Conservation (phyloP, 2,888 invertebrate genomes). For the Epistrophella euchroma region DNA sequence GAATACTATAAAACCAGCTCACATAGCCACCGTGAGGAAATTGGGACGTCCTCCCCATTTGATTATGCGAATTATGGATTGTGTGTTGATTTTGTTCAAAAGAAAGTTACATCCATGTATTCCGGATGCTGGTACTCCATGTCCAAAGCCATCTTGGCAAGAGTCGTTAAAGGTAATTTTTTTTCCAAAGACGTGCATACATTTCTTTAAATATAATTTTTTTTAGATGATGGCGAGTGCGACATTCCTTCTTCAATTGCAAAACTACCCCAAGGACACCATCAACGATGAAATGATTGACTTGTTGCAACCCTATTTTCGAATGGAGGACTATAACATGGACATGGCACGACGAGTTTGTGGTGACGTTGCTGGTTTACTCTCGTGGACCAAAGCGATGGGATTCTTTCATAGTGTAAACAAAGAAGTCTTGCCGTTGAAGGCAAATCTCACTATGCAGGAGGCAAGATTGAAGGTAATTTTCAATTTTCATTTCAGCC, state of each 20-base stretch:
- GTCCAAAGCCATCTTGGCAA: constrained; percentile 97
- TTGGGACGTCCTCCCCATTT: constrained; percentile 97
- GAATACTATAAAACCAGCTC: constrained; percentile 98
- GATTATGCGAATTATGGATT: constrained; percentile 99
- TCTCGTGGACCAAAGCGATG: constrained; percentile 99
- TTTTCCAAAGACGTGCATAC: fast-evolving
- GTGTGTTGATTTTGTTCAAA: constrained; percentile 96
- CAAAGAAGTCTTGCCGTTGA: constrained; percentile 97
- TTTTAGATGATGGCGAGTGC: constrained; percentile 96
- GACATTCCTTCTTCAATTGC: constrained; percentile 94
- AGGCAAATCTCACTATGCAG: constrained; percentile 95
- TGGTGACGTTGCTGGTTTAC: constrained; percentile 97
- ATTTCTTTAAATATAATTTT: neutral
- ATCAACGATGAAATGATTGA: constrained; percentile 99
- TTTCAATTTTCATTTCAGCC: neutral
- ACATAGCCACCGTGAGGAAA: constrained; percentile 97
- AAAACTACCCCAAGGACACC: constrained; percentile 97
- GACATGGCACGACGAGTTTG: constrained; percentile 98
- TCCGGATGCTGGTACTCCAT: constrained; percentile 90
- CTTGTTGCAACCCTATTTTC: constrained; percentile 94
- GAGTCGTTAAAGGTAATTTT: constrained; percentile 93
- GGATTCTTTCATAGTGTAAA: constrained; percentile 97
- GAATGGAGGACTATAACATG: constrained; percentile 98
- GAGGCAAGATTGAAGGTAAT: constrained; percentile 92
- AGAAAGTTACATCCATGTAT: constrained; percentile 92